Evolutionary conservation across 1,140 invertebrate species (phyloP).

Genomic region (Phthorimaea operculella): DNA sequence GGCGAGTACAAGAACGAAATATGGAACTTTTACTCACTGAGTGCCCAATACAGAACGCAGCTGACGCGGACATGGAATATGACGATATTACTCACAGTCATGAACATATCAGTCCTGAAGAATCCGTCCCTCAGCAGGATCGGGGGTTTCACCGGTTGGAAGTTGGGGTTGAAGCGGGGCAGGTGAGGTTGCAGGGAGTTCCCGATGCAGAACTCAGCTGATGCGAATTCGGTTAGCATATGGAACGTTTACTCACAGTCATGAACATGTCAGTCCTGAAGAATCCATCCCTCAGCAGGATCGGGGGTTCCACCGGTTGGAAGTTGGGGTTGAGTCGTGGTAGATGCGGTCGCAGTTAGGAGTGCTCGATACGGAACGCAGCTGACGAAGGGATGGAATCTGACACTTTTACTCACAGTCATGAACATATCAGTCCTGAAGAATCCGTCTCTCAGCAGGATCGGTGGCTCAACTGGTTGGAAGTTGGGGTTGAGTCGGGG

Average conservation of each 20-base stretch:
- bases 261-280: conserved; percentile 93
- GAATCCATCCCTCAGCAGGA: conserved; percentile 90
- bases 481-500: conserved; percentile 85
- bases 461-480: conserved; percentile 82
- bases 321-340: conserved; percentile 85
- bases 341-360: conserved; percentile 89
- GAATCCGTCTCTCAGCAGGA: conserved; percentile 90
- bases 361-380: conserved; percentile 94
- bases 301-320: conserved; percentile 82
- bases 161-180: conserved; percentile 82
- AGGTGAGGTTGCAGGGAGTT: conserved; percentile 94
- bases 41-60: conserved; percentile 94
- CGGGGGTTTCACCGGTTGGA: conserved; percentile 82
- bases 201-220: conserved; percentile 93
- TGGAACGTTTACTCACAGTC: conserved; percentile 69
- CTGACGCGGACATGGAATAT: too few relatives aligned
- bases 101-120: conserved; percentile 93
- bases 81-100: conserved; percentile 70
- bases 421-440: conserved; percentile 93
- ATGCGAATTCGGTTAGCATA: conserved; percentile 97
- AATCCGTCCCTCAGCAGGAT: conserved; percentile 91
- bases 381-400: too few relatives aligned
- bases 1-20: too few relatives aligned
- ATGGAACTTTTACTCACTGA: too few relatives aligned
- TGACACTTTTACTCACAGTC: conserved; percentile 68